Evolutionary conservation across 2,888 invertebrate genomes (phyloP), one percentile per base, ranked within the genome.

Genomic region (Hirtodrosophila duncani): DNA sequence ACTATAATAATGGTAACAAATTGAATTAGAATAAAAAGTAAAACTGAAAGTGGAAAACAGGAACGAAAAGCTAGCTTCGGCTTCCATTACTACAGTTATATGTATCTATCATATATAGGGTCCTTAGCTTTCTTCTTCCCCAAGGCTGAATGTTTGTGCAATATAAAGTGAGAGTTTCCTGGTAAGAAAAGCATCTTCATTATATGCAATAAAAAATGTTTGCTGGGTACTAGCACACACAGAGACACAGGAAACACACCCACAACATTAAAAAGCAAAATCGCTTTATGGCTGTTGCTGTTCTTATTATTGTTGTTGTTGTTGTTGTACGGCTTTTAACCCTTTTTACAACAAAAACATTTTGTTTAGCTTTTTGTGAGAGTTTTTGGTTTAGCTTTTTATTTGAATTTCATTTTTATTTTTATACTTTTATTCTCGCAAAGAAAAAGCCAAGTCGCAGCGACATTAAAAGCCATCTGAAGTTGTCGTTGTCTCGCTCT

Each of bases 401-500:
- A 49, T 51, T 39, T n/a, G n/a, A n/a, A 74, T 74, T 74, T 74
- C 78, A 74, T 78, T 74, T 74, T 74, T 74, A 74, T 78, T 78
- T 72, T 72, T 72, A 77, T 71, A n/a, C n/a, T 72, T 68, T 58
- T 53, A 70, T 74, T 66, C 75, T 71, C 70, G 72, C 66, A 77
- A 49, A 50, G 58, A 67, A 27, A 39, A 50, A 50, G 51, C 51
- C 41, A 31, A 57, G 41, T 42, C 44, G 34, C 56, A 71, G 48
- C 78, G 57, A 64, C 75, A 75, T 78, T 66, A 78, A 78, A 78
- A 75, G 79, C 75, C 72, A 78, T 74, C 75, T 70, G 66, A 75
- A 68, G 66, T 74, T 67, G 53, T 58, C 65, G 65, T 33, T 50
- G 48, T 61, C 43, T 41, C 33, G 9, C 45, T 26, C 42, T 17